Evolutionary conservation across 2,113 vertebrate species (phyloP), one percentile per base, ranked within the genome.

Genomic region (Phylloscopus trochiloides): DNA sequence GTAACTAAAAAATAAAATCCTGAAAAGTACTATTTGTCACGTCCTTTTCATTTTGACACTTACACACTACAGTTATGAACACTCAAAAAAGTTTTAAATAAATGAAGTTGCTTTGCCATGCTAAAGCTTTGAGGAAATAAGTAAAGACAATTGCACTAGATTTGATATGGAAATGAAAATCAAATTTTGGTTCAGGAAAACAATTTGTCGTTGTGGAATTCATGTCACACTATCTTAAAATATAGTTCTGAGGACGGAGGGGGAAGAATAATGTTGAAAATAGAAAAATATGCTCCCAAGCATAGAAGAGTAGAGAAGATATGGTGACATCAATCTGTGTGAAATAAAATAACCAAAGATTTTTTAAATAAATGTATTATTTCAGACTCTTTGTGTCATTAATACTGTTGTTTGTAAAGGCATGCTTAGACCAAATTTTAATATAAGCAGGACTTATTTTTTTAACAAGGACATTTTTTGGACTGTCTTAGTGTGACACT

Each of bases 221-320:
- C 36, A 70, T 31, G 43, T 59, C 48, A 48, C 16, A 19, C n/a
- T 83, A 57, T 38, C 67, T 79, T 32, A 92, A 95, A 93, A 86
- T 54, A 48, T 6, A 89, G 24, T 21, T 88, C 57, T 88, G 66
- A 86, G 76, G 71, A 48, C 38, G 38, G 83, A 81, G 29, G 38
- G 26, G n/a, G n/a, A 86, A 70, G 36, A 81, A 63, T 51, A 86
- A 82, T 17, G 19, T 26, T 82, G 75, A 73, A 86, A 86, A 42
- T 14, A 47, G 57, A 29, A 72, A 84, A 70, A 45, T 12, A 17
- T 16, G 42, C 18, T 82, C 7, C 24, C 22, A 85, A 81, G 42
- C 3, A 31, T 8, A 78, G 48, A 59, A 42, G 3, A 12, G 16
- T 47, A 42, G 38, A 51, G 25, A 80, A 45, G 10, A 42, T 54